Base-by-base conservation (phyloP, 2,888 invertebrate species). In the Seira ritae region DNA sequence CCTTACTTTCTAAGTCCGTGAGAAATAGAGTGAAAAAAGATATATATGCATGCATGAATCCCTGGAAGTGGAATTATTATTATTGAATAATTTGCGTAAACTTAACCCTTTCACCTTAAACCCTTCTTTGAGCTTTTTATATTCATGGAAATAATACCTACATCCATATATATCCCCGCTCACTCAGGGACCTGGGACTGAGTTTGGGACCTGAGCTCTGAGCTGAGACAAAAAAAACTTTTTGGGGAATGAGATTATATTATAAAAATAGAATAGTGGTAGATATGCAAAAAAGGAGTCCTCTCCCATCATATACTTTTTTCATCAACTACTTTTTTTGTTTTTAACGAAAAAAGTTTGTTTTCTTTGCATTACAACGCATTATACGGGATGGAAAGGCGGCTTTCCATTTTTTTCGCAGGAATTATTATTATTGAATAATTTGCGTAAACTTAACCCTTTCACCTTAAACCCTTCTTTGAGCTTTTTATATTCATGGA, bases 21-120 rank as follows among this genome's bases (percentile, higher is more conserved):
- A 60, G 19, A 77, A 50, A 50, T 42, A 70, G 23, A 42, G 23
- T 20, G 70, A 60, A 60, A 55, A 23, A 15, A 50, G 17, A 8
- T 50, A 3, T 50, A 50, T n/a, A 15, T 15, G 50, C 50, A 8
- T 50, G 12, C 3, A 15, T 15, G 50, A 3, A 8, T 50, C 15
- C 50, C 6, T 50, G 17, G 17, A 50, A 50, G 1, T 50, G 17
- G 17, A 50, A 50, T n/a, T 50, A 50, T 31, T 50, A 50, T 31
- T 62, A 62, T 62, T 19, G 62, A 62, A 62, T 62, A 62, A 62
- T 62, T 62, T 62, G 19, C 62, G 10, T 6, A 62, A n/a, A 20
- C 62, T 20, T 62, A 4, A 62, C 2, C 62, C 19, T 20, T 62
- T 62, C 19, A 62, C 20, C 62, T 62, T 62, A n/a, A n/a, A n/a